Evolutionary conservation across 2,888 invertebrate genomes (phyloP).

Genomic region (Iphiclides podalirius): DNA sequence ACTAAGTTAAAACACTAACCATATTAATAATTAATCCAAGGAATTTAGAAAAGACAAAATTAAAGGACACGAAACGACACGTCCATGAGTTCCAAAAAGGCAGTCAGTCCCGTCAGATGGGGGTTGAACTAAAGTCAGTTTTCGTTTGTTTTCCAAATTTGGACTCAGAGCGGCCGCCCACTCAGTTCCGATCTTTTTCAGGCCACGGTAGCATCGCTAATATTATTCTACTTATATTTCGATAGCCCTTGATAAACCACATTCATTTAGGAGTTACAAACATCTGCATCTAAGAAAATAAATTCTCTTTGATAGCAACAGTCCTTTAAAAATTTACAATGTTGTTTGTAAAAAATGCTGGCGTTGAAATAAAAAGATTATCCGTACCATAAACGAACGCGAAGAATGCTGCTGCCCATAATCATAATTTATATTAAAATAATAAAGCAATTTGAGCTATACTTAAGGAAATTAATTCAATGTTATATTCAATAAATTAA

Average conservation of each 20-base stretch:
- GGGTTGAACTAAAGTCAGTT: not conserved
- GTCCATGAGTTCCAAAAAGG: not conserved
- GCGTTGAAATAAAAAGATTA: conserved; percentile 30
- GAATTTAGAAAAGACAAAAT: too few relatives aligned
- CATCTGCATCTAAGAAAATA: not conserved
- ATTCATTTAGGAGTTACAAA: too few relatives aligned
- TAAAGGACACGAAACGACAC: not conserved
- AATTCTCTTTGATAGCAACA: too few relatives aligned
- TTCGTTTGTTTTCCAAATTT: not conserved
- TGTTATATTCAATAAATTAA: conserved; percentile 65
- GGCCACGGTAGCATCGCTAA: not conserved
- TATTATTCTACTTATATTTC: not conserved
- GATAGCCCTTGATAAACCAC: too few relatives aligned
- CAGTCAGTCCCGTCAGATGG: not conserved
- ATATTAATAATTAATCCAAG: too few relatives aligned
- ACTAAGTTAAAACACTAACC: too few relatives aligned
- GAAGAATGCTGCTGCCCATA: conserved; percentile 28
- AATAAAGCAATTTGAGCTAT: conserved; percentile 38
- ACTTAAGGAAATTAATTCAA: conserved; percentile 56
- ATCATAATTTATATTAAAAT: conserved; percentile 32
- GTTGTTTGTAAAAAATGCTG: conserved; percentile 21
- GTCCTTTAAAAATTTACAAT: conserved; percentile 4
- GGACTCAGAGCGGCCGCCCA: not conserved
- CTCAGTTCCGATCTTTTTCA: not conserved
- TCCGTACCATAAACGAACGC: conserved; percentile 20